Conservation (phyloP, 2,113 vertebrate genomes). For the Fregata magnificens region DNA sequence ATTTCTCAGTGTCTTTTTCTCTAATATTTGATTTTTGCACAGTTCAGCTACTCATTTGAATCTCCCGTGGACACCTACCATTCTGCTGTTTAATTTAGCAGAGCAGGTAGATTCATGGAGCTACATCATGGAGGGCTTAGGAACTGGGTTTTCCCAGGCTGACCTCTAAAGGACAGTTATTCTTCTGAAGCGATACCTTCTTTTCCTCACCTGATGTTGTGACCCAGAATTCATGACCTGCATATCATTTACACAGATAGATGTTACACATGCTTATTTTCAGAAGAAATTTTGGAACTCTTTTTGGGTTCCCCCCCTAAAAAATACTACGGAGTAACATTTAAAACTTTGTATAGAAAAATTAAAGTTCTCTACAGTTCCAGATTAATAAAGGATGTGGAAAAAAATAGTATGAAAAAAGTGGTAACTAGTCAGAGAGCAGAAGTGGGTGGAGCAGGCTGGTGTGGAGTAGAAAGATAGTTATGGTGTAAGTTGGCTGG, state of each 20-base stretch:
- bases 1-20: background rate
- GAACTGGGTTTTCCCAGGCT: background rate
- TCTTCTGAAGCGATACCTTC: background rate
- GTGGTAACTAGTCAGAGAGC: background rate
- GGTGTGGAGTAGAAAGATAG: background rate
- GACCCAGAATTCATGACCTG: background rate
- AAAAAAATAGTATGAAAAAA: background rate
- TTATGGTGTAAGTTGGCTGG: background rate
- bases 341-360: background rate
- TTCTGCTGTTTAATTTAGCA: background rate
- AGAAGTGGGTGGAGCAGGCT: background rate
- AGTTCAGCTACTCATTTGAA: background rate
- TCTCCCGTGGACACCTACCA: background rate
- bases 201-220: background rate
- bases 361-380: background rate
- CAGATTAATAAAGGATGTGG: background rate
- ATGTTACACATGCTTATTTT: background rate
- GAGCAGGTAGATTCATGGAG: background rate
- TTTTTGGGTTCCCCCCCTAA: background rate
- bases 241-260: background rate
- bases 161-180: background rate
- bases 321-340: background rate
- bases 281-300: background rate
- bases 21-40: background rate
- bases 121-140: background rate